A percentile compares a stretch with the other conserved stretches of the same genome.
phyloP scores from a whole-genome alignment of 2,113 vertebrate genomes.

The Petrocephalus microphthalmus region DNA sequence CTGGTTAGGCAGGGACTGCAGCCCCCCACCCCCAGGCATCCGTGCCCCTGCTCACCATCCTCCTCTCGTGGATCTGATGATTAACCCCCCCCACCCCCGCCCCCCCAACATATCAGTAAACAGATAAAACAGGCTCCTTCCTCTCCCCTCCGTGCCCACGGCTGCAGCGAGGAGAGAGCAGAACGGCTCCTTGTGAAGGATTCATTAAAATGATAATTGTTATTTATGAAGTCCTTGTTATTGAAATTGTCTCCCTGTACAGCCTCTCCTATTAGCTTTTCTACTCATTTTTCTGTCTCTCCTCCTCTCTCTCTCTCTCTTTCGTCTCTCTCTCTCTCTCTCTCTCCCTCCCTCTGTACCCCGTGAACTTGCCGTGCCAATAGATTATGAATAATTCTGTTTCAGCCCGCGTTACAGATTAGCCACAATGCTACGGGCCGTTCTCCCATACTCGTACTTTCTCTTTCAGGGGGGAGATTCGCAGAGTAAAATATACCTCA shows the following conservation, averaged over 20 bases:
- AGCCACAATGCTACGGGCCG: slow-evolving; percentile 59
- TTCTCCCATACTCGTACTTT: slow-evolving; percentile 29
- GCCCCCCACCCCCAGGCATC: background rate
- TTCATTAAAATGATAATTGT: slow-evolving; percentile 64
- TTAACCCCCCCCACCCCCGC: background rate
- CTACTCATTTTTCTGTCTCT: slow-evolving; percentile 30
- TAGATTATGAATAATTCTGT: slow-evolving; percentile 73
- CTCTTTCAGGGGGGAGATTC: slow-evolving; percentile 47
- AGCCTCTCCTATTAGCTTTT: slow-evolving; percentile 62
- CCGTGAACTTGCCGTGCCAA: slow-evolving; percentile 64
- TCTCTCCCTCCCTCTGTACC: slow-evolving; percentile 42
- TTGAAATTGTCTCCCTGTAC: slow-evolving; percentile 54
- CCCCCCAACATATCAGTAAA: background rate
- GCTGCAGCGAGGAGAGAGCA: slow-evolving; percentile 27
- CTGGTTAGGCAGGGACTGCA: background rate
- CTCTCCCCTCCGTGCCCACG: background rate
- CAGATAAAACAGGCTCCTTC: background rate
- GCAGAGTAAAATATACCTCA: slow-evolving; percentile 38
- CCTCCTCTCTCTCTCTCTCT: slow-evolving; percentile 29
- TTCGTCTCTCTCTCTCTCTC: slow-evolving; percentile 20
- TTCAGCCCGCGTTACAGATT: slow-evolving; percentile 64
- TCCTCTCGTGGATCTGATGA: background rate
- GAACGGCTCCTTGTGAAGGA: slow-evolving; percentile 54
- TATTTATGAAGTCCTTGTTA: slow-evolving; percentile 68
- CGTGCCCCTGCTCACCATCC: background rate